Conservation (phyloP, 2,797 vertebrate species). For the Phoxinus dragarum region DNA sequence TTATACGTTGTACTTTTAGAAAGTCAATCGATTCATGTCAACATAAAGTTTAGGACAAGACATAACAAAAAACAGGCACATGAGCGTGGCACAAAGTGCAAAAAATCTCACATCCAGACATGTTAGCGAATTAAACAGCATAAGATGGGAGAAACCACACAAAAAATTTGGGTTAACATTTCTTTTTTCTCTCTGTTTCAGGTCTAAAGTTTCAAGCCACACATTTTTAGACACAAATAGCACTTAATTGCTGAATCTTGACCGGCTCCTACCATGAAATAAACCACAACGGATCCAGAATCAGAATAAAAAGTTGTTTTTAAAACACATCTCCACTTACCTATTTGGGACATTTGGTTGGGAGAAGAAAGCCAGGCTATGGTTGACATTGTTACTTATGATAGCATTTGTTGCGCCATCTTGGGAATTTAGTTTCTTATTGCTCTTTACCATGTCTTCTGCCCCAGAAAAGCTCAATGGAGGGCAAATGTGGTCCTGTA, state of each 20-base stretch:
- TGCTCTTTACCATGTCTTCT: constrained; percentile 59
- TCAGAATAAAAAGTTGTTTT: not conserved
- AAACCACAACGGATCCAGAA: not conserved
- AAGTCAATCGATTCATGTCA: not conserved
- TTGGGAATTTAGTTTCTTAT: constrained; percentile 44
- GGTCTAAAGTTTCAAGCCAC: constrained; percentile 11
- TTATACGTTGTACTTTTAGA: not conserved
- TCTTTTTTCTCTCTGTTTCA: not conserved
- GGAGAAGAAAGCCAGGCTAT: constrained; percentile 44
- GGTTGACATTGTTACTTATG: constrained; percentile 34
- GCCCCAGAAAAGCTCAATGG: not conserved
- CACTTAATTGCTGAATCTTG: not conserved
- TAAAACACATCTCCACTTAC: constrained; percentile 49
- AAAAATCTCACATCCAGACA: constrained; percentile 17
- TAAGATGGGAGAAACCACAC: not conserved
- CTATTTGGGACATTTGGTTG: constrained; percentile 43
- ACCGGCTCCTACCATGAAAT: not conserved
- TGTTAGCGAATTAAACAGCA: constrained; percentile 8
- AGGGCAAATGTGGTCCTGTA: constrained; percentile 8
- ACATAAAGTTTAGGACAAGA: not conserved
- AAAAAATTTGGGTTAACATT: not conserved
- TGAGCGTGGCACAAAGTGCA: not conserved
- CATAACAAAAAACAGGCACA: constrained; percentile 8
- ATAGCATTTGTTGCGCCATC: constrained; percentile 42
- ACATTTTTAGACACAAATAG: not conserved